Evolutionary conservation across 2,797 vertebrate genomes (phyloP), one percentile per base, ranked within the genome.

Genomic region (Bradypodion ventrale): DNA sequence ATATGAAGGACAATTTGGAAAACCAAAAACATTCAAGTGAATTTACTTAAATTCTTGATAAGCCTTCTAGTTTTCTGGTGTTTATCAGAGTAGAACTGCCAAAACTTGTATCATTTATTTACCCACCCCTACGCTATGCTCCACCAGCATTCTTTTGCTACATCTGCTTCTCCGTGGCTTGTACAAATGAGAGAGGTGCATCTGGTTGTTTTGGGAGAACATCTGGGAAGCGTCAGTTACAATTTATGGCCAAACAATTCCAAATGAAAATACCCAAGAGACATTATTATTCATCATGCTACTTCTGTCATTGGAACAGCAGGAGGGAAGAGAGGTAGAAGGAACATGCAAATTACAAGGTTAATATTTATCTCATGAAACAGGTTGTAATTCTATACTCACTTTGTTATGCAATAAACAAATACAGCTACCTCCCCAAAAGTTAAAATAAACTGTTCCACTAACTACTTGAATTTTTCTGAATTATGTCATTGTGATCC

Each of bases 221-320:
- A 93, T 91, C 91, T 93, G 91, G 40, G 74, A 52, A 1, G 77
- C 85, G 91, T 91, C 91, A 88, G 65, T 76, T 88, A 79, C n/a
- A 0, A 93, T 93, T 92, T 92, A 87, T 69, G 79, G 76, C 0
- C 0, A 84, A 89, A 89, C 40, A 60, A 84, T 81, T 85, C 70
- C 72, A 87, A 0, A 7, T 35, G n/a, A 87, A 81, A 87, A 70
- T 75, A 35, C 46, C 81, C 0, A 25, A 25, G 0, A 88, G 19
- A 40, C 59, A 63, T 81, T 74, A 69, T 89, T 81, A 76, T 84
- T 90, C 86, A 91, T 91, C 5, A 1, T 49, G 32, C 44, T 87
- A 35, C 56, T 87, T 87, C 65, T 49, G 56, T 44, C 75, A 49
- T 59, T 44, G 59, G 1, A 15, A 15, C 32, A 37, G 5, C 0